These are phyloP conservation scores for Oncorhynchus masou DNA, from an alignment of 2,113 vertebrate species.

Conservation along the genomic window DNA sequence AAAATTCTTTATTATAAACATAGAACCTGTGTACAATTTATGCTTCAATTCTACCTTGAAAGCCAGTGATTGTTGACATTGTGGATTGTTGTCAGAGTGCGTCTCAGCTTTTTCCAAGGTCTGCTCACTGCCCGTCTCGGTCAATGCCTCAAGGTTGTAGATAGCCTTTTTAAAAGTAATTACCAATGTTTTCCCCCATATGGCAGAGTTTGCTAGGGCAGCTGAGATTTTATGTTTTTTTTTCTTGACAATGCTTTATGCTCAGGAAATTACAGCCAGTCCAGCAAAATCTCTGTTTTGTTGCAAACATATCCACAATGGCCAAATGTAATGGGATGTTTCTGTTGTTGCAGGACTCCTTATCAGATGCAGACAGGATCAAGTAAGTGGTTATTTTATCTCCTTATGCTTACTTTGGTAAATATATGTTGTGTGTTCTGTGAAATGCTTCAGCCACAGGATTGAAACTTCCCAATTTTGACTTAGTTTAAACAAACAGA, in stretches of 20 bases:
- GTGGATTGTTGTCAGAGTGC: background rate
- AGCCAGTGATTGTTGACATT: background rate
- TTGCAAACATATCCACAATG: background rate
- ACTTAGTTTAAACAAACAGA: background rate
- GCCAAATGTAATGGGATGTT: conserved; percentile 26
- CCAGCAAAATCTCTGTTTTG: background rate
- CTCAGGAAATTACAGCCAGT: background rate
- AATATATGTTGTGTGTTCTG: no score
- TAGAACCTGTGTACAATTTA: background rate
- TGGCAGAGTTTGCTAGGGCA: background rate
- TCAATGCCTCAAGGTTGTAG: background rate
- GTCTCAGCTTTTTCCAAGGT: no score
- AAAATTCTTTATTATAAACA: background rate
- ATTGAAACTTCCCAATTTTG: background rate
- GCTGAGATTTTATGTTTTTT: background rate
- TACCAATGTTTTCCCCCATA: background rate
- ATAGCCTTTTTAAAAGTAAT: background rate
- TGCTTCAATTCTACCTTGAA: background rate
- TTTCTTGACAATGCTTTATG: background rate
- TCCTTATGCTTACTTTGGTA: background rate
- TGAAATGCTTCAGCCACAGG: background rate
- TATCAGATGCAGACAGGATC: conserved; percentile 89
- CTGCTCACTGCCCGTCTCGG: background rate
- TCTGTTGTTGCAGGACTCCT: conserved; percentile 78
- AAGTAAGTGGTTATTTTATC: conserved; percentile 77